Conservation (phyloP, 2,888 invertebrate genomes). For the Cosmia pyralina region DNA sequence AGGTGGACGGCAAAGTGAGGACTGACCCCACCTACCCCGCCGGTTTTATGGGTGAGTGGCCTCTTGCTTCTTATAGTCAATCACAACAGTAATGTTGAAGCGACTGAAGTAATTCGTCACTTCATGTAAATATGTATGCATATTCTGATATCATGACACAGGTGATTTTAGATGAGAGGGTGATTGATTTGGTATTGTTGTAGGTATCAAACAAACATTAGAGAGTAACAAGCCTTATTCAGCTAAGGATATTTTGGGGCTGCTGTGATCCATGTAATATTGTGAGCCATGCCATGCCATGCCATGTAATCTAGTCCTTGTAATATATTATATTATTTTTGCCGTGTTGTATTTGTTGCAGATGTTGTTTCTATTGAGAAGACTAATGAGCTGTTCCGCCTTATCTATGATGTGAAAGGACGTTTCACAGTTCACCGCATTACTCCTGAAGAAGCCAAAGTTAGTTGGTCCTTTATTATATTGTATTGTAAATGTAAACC, state of each 20-base stretch:
- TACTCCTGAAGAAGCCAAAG: slow-evolving; percentile 99
- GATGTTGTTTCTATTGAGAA: slow-evolving; percentile 99
- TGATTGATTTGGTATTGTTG: slow-evolving; percentile 9
- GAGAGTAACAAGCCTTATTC: not conserved
- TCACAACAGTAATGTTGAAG: not conserved
- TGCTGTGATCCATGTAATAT: not conserved
- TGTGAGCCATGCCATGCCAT: no score
- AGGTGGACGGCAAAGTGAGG: slow-evolving; percentile 99
- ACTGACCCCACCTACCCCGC: slow-evolving; percentile 99
- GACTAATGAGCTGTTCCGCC: slow-evolving; percentile 98
- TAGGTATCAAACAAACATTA: not conserved
- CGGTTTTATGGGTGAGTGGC: slow-evolving; percentile 98
- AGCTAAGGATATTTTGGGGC: not conserved
- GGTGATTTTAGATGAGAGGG: not conserved
- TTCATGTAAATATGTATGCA: not conserved
- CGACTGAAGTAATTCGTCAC: not conserved
- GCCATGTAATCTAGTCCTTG: no score
- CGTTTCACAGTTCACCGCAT: slow-evolving; percentile 99
- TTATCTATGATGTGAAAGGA: slow-evolving; percentile 99
- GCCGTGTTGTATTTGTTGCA: slow-evolving; percentile 84
- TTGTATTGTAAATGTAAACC: not conserved
- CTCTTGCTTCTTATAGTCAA: no score
- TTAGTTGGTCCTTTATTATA: slow-evolving; percentile 73
- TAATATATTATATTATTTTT: no score
- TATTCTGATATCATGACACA: not conserved